Percentiles rank a stretch among this genome's conserved stretches.
These are phyloP conservation scores for Apoda limacodes DNA, from an alignment of 2,888 invertebrate species.

Conservation along the genomic window DNA sequence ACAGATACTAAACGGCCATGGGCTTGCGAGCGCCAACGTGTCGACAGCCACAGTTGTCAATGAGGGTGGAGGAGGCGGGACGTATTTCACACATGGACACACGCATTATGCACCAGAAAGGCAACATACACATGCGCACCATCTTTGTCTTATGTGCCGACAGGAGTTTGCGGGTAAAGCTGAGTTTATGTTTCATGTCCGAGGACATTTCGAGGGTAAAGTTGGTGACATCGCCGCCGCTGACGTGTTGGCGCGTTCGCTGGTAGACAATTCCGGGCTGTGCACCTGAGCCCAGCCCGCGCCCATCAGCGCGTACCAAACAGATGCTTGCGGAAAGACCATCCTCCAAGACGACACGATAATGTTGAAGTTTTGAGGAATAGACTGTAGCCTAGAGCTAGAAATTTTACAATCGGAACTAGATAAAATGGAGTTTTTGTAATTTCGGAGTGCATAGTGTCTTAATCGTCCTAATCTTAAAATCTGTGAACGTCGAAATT, in stretches of 20 bases:
- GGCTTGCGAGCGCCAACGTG: constrained; percentile 52
- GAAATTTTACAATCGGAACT: no score
- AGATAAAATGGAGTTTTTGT: no score
- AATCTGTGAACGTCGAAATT: no score
- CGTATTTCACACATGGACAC: constrained; percentile 60
- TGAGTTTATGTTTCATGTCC: constrained; percentile 77
- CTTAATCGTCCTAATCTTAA: no score
- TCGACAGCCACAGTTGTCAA: constrained; percentile 58
- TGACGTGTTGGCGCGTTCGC: constrained; percentile 59
- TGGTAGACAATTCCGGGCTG: constrained; percentile 66
- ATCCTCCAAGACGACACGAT: constrained; percentile 58
- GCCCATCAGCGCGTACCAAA: constrained; percentile 48
- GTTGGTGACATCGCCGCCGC: constrained; percentile 64
- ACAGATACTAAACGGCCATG: constrained; percentile 58
- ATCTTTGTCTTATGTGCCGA: constrained; percentile 74
- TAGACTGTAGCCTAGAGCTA: no score
- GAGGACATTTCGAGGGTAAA: constrained; percentile 74
- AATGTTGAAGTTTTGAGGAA: constrained; percentile 54
- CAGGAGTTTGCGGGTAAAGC: constrained; percentile 75
- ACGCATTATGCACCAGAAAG: constrained; percentile 58
- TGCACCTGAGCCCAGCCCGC: constrained; percentile 65
- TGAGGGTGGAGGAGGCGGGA: constrained; percentile 40
- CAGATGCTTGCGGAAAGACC: constrained; percentile 50
- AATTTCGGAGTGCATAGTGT: no score
- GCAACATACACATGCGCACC: constrained; percentile 61